phyloP scores from a whole-genome alignment of 1,140 invertebrate genomes.

The Drosophila athabasca region DNA sequence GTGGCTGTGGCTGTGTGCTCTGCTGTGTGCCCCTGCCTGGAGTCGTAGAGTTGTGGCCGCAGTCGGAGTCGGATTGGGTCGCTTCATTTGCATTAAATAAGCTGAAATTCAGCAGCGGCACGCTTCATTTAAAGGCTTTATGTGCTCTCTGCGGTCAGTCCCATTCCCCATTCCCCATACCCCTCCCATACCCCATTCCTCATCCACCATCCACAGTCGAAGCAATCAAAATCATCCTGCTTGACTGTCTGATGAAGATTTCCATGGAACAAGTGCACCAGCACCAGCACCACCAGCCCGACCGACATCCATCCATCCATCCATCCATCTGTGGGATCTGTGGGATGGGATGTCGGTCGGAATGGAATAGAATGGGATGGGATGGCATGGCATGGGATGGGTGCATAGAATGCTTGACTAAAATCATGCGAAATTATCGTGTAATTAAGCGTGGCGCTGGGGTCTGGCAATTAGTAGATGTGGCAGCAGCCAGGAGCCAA shows the following conservation, averaged over 20 bases:
- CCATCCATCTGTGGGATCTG: too few species aligned
- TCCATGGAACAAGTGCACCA: conserved; percentile 55
- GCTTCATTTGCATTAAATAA: conserved; percentile 84
- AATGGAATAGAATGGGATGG: not conserved
- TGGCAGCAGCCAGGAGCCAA: not conserved
- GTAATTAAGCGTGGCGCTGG: conserved; percentile 74
- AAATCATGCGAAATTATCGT: conserved; percentile 80
- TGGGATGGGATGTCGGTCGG: too few species aligned
- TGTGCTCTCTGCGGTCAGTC: conserved; percentile 53
- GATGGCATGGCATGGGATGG: too few species aligned
- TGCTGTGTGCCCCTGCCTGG: too few species aligned
- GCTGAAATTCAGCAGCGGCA: conserved; percentile 82
- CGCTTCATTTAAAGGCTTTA: conserved; percentile 75
- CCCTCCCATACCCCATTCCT: too few species aligned
- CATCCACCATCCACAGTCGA: not conserved
- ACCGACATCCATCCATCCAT: too few species aligned
- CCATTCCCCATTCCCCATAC: not conserved
- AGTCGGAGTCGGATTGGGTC: conserved; percentile 43
- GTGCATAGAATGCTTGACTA: conserved; percentile 29
- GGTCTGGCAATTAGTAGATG: conserved; percentile 45
- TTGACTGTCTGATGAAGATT: conserved; percentile 30
- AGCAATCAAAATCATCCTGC: conserved; percentile 19
- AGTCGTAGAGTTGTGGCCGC: too few species aligned
- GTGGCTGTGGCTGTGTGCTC: not conserved
- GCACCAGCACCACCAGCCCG: not conserved